These are phyloP conservation scores for Cataglyphis rosenhaueri DNA, from an alignment of 2,888 invertebrate species.

Conservation along the genomic window DNA sequence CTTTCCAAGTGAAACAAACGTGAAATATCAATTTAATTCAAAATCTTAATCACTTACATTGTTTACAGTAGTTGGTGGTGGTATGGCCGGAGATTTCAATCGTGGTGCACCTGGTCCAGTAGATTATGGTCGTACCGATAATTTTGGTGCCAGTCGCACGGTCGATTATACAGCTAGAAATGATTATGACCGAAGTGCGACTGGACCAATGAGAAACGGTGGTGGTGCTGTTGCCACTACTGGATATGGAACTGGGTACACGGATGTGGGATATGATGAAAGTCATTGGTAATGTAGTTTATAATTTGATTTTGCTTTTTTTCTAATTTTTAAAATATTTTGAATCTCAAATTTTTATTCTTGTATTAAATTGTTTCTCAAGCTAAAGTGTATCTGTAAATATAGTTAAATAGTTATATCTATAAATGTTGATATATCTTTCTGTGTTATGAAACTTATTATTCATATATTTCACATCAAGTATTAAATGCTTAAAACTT, in stretches of 20 bases:
- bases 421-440: background rate
- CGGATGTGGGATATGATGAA: slow-evolving; percentile 82
- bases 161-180: slow-evolving; percentile 83
- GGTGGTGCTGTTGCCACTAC: slow-evolving; percentile 81
- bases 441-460: background rate
- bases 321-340: background rate
- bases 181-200: slow-evolving; percentile 83
- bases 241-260: slow-evolving; percentile 83
- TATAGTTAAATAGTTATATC: background rate
- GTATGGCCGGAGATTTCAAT: slow-evolving; percentile 83
- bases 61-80: slow-evolving; percentile 79
- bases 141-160: slow-evolving; percentile 81
- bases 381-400: background rate
- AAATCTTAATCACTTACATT: background rate
- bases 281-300: slow-evolving; percentile 74
- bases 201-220: slow-evolving; percentile 84
- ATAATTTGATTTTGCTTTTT: slow-evolving; percentile 22
- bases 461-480: background rate
- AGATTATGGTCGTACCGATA: slow-evolving; percentile 84
- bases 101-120: slow-evolving; percentile 82
- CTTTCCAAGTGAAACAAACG: slow-evolving; percentile 33
- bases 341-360: background rate
- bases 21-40: background rate
- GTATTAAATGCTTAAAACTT: background rate
- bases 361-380: background rate